Base-by-base conservation (phyloP, 2,113 vertebrate species). In the Thoracochromis brauschi region DNA sequence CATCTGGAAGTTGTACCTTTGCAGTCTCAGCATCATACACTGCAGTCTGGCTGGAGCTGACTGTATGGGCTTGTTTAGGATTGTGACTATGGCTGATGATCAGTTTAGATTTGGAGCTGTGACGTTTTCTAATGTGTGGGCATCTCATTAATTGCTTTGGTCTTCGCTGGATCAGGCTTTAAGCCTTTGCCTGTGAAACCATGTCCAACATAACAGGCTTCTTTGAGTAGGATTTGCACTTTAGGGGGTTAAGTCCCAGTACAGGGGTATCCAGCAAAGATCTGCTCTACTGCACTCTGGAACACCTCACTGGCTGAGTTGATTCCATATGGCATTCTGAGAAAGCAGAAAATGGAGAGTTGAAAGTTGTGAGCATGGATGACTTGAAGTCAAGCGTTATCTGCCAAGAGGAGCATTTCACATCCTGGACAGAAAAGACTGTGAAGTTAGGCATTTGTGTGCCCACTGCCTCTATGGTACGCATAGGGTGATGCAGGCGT, bases 81-180 rank as follows among this genome's bases (percentile, higher is more conserved):
- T 65, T 65, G 60, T 35, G 60, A 65, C 31, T 63, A 35, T 65
- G 60, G 17, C 60, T 38, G 60, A 35, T 65, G 60, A 65, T 35
- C 31, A 35, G 17, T 65, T 65, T 65, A 7, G 17, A 35, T 38
- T 35, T 38, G 60, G 60, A 63, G 9, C 1, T 35, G 2, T 65
- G 60, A 65, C 3, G 5, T 65, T 63, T 63, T 63, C 58, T 63
- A 33, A 33, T 63, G 31, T 65, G 31, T 65, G 31, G 1, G 31
- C 31, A 65, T 35, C 60, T 65, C 31, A 65, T 65, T 35, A 65
- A 65, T 65, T 35, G 31, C 31, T 1, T 65, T 65, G 60, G 60
- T 65, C 31, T 35, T 65, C 0, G 0, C 31, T n/a, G 60, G 60
- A 65, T 65, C 60, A n/a, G 58, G 31, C 17, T 63, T 63, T 7